phyloP scores from a whole-genome alignment of 1,140 invertebrate genomes.

The Lasioglossum baleicum region DNA sequence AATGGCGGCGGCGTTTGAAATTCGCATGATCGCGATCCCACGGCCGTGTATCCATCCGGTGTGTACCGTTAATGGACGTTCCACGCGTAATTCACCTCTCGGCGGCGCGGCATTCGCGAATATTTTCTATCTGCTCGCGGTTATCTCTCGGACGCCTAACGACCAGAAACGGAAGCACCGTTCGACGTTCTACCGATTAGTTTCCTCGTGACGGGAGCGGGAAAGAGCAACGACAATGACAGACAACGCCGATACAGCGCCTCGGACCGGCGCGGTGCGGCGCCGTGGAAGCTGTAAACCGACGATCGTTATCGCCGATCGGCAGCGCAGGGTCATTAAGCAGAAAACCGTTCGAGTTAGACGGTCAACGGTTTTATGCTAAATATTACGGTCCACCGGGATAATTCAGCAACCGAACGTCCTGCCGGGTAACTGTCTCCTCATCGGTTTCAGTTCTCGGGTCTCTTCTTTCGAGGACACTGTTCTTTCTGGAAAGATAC shows the following conservation, averaged over 20 bases:
- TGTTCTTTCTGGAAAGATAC: no score
- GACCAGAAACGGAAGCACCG: constrained; percentile 8
- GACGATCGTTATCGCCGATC: constrained; percentile 19
- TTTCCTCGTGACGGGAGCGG: no score
- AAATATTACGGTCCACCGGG: background rate
- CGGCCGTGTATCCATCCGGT: background rate
- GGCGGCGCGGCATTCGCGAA: constrained; percentile 1
- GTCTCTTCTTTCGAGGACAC: no score
- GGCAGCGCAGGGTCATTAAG: constrained; percentile 9
- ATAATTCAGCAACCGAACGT: background rate
- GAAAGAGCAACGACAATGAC: background rate
- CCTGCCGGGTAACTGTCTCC: background rate
- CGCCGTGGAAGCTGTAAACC: background rate
- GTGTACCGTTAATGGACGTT: constrained; percentile 27
- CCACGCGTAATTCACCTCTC: background rate
- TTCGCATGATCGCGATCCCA: constrained; percentile 9
- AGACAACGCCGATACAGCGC: background rate
- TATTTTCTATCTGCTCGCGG: background rate
- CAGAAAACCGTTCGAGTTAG: constrained; percentile 12
- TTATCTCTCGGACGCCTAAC: constrained; percentile 7
- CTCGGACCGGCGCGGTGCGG: no score
- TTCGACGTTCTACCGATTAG: background rate
- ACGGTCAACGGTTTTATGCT: background rate
- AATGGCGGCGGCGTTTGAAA: background rate
- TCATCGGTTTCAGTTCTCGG: no score